These are phyloP conservation scores for Pseudonaja textilis DNA, from an alignment of 2,113 vertebrate species.

Conservation along the genomic window DNA sequence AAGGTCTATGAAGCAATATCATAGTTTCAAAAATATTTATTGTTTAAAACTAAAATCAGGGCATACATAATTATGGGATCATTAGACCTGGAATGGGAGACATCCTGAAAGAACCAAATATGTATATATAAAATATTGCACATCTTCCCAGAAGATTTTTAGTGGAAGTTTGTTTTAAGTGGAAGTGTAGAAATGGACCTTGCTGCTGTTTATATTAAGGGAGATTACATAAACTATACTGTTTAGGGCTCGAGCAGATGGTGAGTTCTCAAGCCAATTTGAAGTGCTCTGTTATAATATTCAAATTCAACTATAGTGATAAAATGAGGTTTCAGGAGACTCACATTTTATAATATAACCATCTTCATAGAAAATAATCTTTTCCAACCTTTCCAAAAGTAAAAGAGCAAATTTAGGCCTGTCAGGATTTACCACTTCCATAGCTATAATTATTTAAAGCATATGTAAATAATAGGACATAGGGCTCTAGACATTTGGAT, in stretches of 20 bases:
- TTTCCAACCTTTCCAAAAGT: constrained; percentile 61
- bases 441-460: constrained; percentile 84
- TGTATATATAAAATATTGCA: constrained; percentile 13
- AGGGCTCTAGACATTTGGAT: constrained; percentile 81
- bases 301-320: constrained; percentile 77
- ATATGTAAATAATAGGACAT: constrained; percentile 44
- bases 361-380: constrained; percentile 74
- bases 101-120: constrained; percentile 47
- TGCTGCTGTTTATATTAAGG: constrained; percentile 81
- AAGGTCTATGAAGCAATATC: constrained; percentile 49
- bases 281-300: constrained; percentile 77
- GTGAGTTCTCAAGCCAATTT: constrained; percentile 84
- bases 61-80: constrained; percentile 26
- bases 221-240: constrained; percentile 90
- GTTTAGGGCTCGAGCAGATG: constrained; percentile 87
- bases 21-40: constrained; percentile 56
- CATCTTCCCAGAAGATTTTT: constrained; percentile 58
- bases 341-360: constrained; percentile 79
- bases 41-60: constrained; percentile 48
- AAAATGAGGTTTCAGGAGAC: constrained; percentile 70
- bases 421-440: constrained; percentile 84
- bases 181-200: constrained; percentile 81
- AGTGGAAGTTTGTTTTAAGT: constrained; percentile 71
- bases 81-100: constrained; percentile 44
- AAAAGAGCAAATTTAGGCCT: constrained; percentile 72